Conservation (phyloP, 2,113 vertebrate genomes). For the Rhegmatorhina hoffmannsi region DNA sequence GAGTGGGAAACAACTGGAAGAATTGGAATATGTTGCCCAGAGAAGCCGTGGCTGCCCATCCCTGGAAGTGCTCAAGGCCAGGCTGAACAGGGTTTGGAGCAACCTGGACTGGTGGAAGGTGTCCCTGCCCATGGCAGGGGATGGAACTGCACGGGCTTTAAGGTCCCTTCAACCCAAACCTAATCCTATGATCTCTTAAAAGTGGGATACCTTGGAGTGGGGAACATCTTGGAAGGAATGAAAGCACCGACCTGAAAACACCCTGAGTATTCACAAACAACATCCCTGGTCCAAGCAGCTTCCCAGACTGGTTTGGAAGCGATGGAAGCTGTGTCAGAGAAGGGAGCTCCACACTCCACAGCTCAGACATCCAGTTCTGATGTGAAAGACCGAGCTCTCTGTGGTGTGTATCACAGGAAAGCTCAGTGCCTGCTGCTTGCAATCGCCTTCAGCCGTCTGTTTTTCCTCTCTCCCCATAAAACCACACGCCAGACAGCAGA, state of each 20-base stretch:
- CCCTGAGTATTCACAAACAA: rapidly evolving
- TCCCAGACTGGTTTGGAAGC: rapidly evolving
- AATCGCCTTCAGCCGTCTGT: not conserved
- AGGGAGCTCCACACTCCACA: not conserved
- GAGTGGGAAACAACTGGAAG: not conserved
- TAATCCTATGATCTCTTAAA: not conserved
- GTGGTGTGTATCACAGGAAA: not conserved
- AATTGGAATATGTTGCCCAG: not conserved
- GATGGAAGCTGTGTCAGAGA: not conserved
- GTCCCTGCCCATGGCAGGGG: not conserved
- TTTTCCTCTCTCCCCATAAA: constrained; percentile 11
- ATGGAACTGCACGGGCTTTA: not conserved
- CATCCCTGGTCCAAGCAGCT: not conserved
- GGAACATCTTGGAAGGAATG: not conserved
- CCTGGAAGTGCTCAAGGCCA: not conserved
- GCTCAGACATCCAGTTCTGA: not conserved
- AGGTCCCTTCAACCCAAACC: not conserved
- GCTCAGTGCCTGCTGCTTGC: not conserved
- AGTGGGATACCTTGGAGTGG: not conserved
- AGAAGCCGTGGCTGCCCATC: not conserved
- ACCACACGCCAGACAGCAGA: constrained; percentile 32
- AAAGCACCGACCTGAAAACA: not conserved
- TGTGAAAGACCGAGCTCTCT: not conserved
- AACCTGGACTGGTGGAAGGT: rapidly evolving
- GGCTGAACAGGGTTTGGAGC: not conserved